Evolutionary conservation across 2,797 vertebrate genomes (phyloP), one percentile per base, ranked within the genome.

Genomic region (Eremophila alpestris): DNA sequence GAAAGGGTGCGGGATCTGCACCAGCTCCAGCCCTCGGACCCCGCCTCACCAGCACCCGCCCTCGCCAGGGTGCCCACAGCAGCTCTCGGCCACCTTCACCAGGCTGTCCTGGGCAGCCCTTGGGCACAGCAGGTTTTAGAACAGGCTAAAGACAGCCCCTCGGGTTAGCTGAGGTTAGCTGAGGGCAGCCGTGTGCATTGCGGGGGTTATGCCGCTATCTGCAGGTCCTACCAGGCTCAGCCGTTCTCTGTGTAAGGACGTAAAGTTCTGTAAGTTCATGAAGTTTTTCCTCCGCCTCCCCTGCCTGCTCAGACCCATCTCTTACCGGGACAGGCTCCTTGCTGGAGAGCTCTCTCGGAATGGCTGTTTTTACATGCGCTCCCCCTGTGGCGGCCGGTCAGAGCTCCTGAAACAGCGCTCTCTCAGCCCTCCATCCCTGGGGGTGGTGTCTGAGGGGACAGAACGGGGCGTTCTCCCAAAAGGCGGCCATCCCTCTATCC

Each of bases 181-280:
- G n/a, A 46, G 43, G 22, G 27, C 43, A 51, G 34, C 21, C 34
- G 2, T 0, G 6, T 4, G 9, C 10, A 30, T 27, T 5, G 11
- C 0, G 0, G 15, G 13, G 11, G 3, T 6, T 10, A 9, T 18
- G 10, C 1, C 40, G 65, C 19, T 48, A 27, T 8, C 76, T 1
- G 3, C 2, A 29, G 46, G 40, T 13, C 27, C 13, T 23, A 16
- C 27, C 46, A n/a, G 30, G 17, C 43, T 67, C 62, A 43, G 30
- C 27, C 10, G 3, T 2, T 49, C 24, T 23, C 55, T 76, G 23
- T 55, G 67, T 6, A 51, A 32, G 26, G 27, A 36, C 15, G 30
- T 4, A 27, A 65, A 82, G n/a, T 23, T 29, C 64, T 32, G 8
- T 32, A 26, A 27, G 13, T 38, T n/a, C 26, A n/a, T 2, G 4